Percentiles rank a stretch among this genome's conserved stretches.
Evolutionary conservation across 2,113 vertebrate species (phyloP).

Genomic region (Craseonycteris thonglongyai): DNA sequence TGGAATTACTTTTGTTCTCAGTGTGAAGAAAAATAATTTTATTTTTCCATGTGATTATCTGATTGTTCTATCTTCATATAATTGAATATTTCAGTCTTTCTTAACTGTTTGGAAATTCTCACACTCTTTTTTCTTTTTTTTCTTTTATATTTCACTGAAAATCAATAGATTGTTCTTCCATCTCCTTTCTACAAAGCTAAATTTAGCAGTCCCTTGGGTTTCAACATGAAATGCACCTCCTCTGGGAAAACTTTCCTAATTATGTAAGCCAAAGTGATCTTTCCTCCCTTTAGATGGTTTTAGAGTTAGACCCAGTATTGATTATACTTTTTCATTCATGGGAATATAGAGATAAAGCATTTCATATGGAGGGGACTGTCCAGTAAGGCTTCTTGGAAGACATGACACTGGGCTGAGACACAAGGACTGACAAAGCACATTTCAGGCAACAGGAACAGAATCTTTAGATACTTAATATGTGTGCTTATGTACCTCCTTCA

Average conservation of each 20-base stretch:
- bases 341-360: not conserved
- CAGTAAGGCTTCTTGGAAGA: not conserved
- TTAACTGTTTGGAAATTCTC: not conserved
- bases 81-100: not conserved
- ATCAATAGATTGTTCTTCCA: not conserved
- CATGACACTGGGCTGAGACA: not conserved
- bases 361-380: fast-evolving
- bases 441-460: not conserved
- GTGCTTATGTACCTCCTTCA: not conserved
- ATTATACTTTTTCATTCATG: not conserved
- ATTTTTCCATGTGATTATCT: not conserved
- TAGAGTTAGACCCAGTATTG: not conserved
- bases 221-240: not conserved
- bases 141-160: not conserved
- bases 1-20: not conserved
- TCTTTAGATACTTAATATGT: not conserved
- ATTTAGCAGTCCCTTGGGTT: not conserved
- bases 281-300: not conserved
- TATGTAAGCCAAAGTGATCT: not conserved
- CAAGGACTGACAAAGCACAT: not conserved
- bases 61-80: not conserved
- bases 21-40: not conserved
- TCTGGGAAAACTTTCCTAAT: not conserved
- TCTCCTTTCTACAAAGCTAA: not conserved
- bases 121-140: not conserved